Percentiles rank a stretch among this genome's conserved stretches.
Conservation (phyloP, 2,113 vertebrate genomes). For the Fulica atra region DNA sequence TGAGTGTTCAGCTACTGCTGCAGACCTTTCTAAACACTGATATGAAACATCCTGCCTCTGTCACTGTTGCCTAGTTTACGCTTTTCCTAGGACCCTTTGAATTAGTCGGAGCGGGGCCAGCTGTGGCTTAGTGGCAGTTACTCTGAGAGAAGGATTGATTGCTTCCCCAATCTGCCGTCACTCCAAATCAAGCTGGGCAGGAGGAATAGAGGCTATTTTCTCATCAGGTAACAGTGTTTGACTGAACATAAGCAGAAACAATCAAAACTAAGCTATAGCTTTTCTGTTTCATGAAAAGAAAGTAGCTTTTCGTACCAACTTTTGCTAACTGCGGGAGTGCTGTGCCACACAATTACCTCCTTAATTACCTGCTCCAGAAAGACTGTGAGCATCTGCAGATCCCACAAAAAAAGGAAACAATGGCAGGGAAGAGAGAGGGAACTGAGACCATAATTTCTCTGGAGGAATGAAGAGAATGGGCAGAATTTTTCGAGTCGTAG, state of each 20-base stretch:
- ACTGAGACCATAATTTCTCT: neutral
- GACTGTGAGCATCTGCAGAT: neutral
- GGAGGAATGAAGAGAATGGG: neutral
- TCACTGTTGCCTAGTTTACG: neutral
- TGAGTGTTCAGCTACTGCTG: neutral
- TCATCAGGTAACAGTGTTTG: neutral
- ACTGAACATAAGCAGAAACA: neutral
- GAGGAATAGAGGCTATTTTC: slow-evolving; percentile 5
- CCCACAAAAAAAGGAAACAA: neutral
- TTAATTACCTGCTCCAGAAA: neutral
- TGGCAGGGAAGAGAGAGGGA: neutral
- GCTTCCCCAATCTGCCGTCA: neutral
- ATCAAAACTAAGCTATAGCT: neutral
- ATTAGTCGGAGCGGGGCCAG: neutral
- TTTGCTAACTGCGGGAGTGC: neutral
- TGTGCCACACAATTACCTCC: neutral
- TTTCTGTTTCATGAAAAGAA: neutral
- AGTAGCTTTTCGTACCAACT: neutral
- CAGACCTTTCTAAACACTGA: neutral
- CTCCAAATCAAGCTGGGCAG: neutral
- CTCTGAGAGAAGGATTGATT: neutral
- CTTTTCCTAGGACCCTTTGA: neutral
- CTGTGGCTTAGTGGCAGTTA: neutral
- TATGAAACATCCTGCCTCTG: neutral
- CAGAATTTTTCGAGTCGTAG: neutral